These are phyloP conservation scores for Sciurus niger DNA, from an alignment of 2,113 vertebrate genomes.

Conservation along the genomic window DNA sequence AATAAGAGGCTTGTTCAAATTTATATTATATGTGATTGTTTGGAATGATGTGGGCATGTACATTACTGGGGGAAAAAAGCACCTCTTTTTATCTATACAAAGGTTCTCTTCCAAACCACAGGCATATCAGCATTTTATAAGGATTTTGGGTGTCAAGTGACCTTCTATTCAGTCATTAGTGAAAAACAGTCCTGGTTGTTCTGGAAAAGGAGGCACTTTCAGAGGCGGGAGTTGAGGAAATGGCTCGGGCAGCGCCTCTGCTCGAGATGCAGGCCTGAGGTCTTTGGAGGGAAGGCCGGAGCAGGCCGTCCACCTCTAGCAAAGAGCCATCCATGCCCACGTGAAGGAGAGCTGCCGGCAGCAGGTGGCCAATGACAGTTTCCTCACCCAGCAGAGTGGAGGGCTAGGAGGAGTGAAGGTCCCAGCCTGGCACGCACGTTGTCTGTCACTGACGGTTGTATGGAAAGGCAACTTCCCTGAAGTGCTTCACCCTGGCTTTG, in stretches of 20 bases:
- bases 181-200: not conserved
- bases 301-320: too few species aligned
- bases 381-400: too few species aligned
- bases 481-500: not conserved
- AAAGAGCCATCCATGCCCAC: too few species aligned
- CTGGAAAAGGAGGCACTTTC: not conserved
- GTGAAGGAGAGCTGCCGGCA: too few species aligned
- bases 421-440: too few species aligned
- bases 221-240: not conserved
- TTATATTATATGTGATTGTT: not conserved
- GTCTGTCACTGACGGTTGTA: not conserved
- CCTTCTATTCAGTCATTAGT: not conserved
- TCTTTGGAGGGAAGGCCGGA: too few species aligned
- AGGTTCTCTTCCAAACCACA: conserved; percentile 37
- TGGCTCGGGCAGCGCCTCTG: not conserved
- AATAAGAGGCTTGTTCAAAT: not conserved
- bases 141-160: not conserved
- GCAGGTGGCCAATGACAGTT: too few species aligned
- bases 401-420: too few species aligned
- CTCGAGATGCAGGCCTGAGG: too few species aligned
- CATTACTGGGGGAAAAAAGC: not conserved
- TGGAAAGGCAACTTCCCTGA: not conserved
- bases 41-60: not conserved
- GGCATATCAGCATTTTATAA: not conserved
- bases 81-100: not conserved